Evolutionary conservation across 2,888 invertebrate species (phyloP), one percentile per base, ranked within the genome.

Genomic region (Polyommatus icarus): DNA sequence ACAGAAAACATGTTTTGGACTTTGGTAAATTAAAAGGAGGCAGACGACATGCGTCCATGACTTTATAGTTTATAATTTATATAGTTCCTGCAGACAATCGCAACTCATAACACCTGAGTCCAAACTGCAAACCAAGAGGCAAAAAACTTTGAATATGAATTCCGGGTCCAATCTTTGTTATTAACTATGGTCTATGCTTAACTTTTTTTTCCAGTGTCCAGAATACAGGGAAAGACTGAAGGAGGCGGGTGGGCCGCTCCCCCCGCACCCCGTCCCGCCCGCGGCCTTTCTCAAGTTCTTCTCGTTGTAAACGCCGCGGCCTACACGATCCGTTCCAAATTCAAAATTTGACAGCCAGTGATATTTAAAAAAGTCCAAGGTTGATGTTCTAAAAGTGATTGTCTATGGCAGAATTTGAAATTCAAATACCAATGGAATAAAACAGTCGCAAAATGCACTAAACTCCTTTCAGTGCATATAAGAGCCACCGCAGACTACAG

Each of bases 231-330:
- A 97, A 86, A 96, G 97, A 76, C 91, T 97, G 81, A 96, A 96
- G 88, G 96, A 97, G 86, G 97, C 97, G 18, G 97, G 97, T 78
- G 96, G 96, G 1, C 95, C 96, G 0, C 95, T 96, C 61, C 95
- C 97, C 5, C 97, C 97, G 79, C 96, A 97, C 88, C 98, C 98
- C 18, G 96, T 98, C 79, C 97, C 98, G 36, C 98, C 98, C 59
- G 97, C 97, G 72, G 98, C 97, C 84, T 98, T 98, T 93, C 95
- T 98, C 78, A 98, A 98, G 90, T 98, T 98, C 91, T 98, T 98
- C 94, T 98, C 98, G 59, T 96, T 98, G 90, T 98, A 96, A 81
- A 40, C 84, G 84, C 83, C 24, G 57, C 20, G 36, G 77, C 77
- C 77, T 77, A 61, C 76, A 77, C 77, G 71, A 78, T 72, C 72